Conservation (phyloP, 2,888 invertebrate genomes). For the Embidobia sp. region DNA sequence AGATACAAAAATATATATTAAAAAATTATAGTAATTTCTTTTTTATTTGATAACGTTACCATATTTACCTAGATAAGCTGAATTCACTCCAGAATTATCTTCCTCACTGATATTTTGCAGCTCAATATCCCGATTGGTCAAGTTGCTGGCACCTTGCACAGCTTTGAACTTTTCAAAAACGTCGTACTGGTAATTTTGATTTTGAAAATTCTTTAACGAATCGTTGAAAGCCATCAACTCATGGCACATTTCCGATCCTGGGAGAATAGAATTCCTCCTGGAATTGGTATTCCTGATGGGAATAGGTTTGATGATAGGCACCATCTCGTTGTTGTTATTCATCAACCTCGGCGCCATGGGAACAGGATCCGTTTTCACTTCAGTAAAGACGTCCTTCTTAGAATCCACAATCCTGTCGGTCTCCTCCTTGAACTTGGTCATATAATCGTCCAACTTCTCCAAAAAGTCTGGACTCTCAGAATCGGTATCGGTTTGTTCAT, state of each 20-base stretch:
- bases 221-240: conserved; percentile 76
- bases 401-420: conserved; percentile 85
- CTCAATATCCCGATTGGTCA: conserved; percentile 56
- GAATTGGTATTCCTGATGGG: conserved; percentile 77
- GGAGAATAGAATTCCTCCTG: conserved; percentile 78
- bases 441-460: conserved; percentile 87
- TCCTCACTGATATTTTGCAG: conserved; percentile 61
- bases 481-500: conserved; percentile 82
- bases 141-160: conserved; percentile 27
- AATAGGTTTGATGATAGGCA: conserved; percentile 73
- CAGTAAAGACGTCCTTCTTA: conserved; percentile 72
- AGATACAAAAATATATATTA: too few species aligned
- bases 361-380: conserved; percentile 68
- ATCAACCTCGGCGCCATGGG: conserved; percentile 68
- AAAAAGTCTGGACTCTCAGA: conserved; percentile 86
- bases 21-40: conserved; percentile 68
- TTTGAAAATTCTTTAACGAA: conserved; percentile 72
- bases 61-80: conserved; percentile 46
- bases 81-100: conserved; percentile 31
- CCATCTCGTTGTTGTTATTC: conserved; percentile 74
- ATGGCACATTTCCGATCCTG: conserved; percentile 79
- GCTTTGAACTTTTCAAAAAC: conserved; percentile 50
- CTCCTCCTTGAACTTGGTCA: conserved; percentile 87
- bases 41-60: too few species aligned
- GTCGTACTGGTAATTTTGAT: conserved; percentile 67